Evolutionary conservation across 2,888 invertebrate genomes (phyloP).

Genomic region (Lepeophtheirus nordmannii): DNA sequence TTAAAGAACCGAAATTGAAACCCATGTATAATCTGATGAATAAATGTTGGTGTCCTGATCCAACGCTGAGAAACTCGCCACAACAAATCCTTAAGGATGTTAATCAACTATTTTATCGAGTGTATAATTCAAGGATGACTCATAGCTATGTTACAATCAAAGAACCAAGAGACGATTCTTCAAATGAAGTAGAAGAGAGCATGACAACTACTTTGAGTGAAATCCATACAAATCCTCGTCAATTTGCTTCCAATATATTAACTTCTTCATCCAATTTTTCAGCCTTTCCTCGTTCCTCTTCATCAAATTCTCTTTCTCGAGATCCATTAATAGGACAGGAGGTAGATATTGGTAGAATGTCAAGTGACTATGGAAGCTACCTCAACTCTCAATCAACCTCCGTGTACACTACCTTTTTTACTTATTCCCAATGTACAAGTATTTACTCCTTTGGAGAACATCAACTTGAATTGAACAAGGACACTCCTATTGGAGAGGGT

Average conservation of each 20-base stretch:
- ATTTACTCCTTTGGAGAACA: constrained; percentile 44
- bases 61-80: constrained; percentile 49
- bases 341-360: neutral
- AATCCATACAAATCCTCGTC: too few relatives aligned
- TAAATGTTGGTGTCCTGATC: constrained; percentile 64
- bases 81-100: constrained; percentile 72
- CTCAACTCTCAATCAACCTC: neutral
- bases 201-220: neutral
- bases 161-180: neutral
- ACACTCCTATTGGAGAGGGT: constrained; percentile 26
- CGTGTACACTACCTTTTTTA: neutral
- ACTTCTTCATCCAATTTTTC: neutral
- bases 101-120: constrained; percentile 58
- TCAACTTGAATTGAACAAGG: constrained; percentile 31
- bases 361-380: neutral
- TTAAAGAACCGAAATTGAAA: constrained; percentile 32
- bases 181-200: neutral
- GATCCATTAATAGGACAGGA: neutral
- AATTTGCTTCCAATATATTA: too few relatives aligned
- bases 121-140: constrained; percentile 46
- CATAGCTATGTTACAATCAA: constrained; percentile 44
- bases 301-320: neutral
- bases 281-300: neutral
- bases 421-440: constrained; percentile 4
- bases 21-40: constrained; percentile 49